Evolutionary conservation across 2,113 vertebrate species (phyloP).

Genomic region (Cynocephalus volans): DNA sequence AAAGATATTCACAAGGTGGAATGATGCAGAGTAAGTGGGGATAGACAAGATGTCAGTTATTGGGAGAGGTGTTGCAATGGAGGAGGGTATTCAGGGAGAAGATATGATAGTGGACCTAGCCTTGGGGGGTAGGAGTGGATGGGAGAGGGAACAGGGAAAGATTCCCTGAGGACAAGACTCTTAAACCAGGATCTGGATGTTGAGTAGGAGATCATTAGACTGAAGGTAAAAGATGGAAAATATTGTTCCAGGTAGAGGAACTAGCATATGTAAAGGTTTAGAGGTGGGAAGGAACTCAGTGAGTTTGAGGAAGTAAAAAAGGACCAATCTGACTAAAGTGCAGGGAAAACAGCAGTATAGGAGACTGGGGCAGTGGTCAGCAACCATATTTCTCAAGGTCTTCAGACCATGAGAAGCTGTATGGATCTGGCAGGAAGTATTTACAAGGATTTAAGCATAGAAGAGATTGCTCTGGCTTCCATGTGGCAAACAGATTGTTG

Average conservation of each 20-base stretch:
- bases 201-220: neutral
- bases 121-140: neutral
- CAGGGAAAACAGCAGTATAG: neutral
- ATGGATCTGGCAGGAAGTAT: neutral
- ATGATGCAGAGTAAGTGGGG: neutral
- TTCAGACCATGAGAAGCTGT: neutral
- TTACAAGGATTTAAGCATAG: neutral
- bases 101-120: neutral
- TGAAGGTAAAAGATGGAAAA: neutral
- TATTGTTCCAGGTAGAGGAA: neutral
- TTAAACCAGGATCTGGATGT: neutral
- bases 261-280: neutral
- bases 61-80: neutral
- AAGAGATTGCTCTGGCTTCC: neutral
- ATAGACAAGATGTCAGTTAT: neutral
- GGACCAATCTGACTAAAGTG: neutral
- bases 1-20: no score
- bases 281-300: neutral
- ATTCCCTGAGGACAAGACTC: neutral
- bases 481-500: neutral
- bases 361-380: neutral
- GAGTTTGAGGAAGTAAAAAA: neutral
- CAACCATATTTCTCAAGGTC: neutral
- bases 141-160: neutral
- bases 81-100: neutral